Conservation (phyloP, 2,888 invertebrate genomes). For the Lucinisca nassula region DNA sequence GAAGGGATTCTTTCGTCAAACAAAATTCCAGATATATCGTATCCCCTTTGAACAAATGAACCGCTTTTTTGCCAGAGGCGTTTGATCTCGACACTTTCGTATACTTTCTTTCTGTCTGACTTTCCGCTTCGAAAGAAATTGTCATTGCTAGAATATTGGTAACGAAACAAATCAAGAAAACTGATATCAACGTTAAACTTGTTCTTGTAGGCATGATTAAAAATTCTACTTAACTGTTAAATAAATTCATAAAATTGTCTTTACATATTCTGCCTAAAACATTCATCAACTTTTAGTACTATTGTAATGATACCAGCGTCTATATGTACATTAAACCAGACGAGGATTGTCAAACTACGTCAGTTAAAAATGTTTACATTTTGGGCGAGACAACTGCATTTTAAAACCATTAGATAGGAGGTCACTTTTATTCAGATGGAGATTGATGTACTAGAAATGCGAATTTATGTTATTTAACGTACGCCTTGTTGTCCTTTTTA, state of each 20-base stretch:
- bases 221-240: not conserved
- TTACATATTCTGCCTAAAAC: not conserved
- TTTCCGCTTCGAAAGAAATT: not conserved
- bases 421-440: too few species aligned
- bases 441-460: too few species aligned
- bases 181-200: not conserved
- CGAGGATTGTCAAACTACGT: not conserved
- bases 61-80: constrained; percentile 53
- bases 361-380: not conserved
- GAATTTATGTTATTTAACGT: too few species aligned
- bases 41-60: constrained; percentile 59
- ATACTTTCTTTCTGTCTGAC: not conserved
- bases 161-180: not conserved
- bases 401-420: too few species aligned
- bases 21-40: constrained; percentile 62
- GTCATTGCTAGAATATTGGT: not conserved
- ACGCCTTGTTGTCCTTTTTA: too few species aligned
- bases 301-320: not conserved
- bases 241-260: not conserved
- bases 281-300: not conserved
- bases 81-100: not conserved
- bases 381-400: not conserved
- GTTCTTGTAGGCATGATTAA: not conserved
- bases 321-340: not conserved
- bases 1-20: constrained; percentile 52